phyloP scores from a whole-genome alignment of 1,140 invertebrate genomes.

The Monomorium pharaonis region DNA sequence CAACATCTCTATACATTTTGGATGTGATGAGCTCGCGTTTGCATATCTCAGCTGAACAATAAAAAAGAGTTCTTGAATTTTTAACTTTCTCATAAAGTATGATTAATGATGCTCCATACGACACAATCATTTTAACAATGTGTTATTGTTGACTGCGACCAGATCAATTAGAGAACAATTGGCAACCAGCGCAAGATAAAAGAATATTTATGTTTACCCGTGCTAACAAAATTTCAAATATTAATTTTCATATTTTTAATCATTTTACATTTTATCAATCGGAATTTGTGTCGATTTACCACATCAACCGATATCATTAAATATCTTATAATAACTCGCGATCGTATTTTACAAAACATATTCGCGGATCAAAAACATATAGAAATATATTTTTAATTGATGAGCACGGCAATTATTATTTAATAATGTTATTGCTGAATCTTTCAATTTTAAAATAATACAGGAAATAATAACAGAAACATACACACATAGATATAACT shows the following conservation, averaged over 20 bases:
- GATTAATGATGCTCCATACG: constrained; percentile 20
- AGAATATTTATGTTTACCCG: not conserved
- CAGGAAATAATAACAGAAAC: not conserved
- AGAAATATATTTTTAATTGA: not conserved
- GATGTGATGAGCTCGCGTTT: constrained; percentile 20
- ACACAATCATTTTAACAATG: not conserved
- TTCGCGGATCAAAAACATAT: not conserved
- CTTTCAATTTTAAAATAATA: not conserved
- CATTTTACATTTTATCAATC: not conserved
- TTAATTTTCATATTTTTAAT: not conserved
- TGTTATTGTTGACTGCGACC: not conserved
- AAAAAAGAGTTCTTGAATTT: constrained; percentile 17
- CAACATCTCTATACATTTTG: constrained; percentile 42
- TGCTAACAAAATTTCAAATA: not conserved
- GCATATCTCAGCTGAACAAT: constrained; percentile 9
- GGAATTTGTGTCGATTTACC: not conserved
- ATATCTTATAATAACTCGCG: not conserved
- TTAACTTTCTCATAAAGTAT: constrained; percentile 43
- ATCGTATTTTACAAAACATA: constrained; percentile 11
- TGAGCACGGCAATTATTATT: not conserved
- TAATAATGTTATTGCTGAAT: not conserved
- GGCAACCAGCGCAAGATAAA: constrained; percentile 8
- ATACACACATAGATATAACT: not conserved
- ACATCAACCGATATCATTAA: not conserved
- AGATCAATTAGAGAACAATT: constrained; percentile 18